These are phyloP conservation scores for Sylvia borin DNA, from an alignment of 2,797 vertebrate species.

Conservation along the genomic window DNA sequence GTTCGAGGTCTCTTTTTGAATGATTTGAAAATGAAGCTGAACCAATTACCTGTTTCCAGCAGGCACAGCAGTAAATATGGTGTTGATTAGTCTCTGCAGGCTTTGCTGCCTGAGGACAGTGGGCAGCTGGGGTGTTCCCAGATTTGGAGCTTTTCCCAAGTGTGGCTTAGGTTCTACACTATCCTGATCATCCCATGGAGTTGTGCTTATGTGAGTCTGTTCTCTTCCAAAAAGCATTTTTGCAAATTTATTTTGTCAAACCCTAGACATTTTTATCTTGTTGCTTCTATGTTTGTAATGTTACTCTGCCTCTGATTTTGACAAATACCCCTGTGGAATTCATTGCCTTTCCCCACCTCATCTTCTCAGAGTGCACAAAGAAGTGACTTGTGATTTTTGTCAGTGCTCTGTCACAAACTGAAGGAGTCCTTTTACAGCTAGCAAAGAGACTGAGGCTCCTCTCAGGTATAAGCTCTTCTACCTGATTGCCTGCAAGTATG, in stretches of 20 bases:
- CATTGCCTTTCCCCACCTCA: not conserved
- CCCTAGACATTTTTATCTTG: not conserved
- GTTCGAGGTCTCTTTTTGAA: not conserved
- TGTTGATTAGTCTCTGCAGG: conserved; percentile 13
- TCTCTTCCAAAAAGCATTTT: not conserved
- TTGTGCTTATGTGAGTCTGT: not conserved
- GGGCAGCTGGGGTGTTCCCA: not conserved
- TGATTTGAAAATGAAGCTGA: conserved; percentile 37
- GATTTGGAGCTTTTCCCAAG: not conserved
- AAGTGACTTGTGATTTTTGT: not conserved
- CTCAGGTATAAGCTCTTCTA: not conserved
- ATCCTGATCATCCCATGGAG: not conserved
- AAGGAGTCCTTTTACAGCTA: not conserved
- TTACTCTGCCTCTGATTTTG: not conserved
- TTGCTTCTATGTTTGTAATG: not conserved
- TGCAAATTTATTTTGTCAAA: not conserved
- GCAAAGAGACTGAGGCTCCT: not conserved
- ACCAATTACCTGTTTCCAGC: conserved; percentile 33
- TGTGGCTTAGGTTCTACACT: not conserved
- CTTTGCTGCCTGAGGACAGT: not conserved
- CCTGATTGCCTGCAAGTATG: not conserved
- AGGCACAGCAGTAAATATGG: not conserved
- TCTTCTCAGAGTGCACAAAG: not conserved
- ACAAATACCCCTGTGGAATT: not conserved
- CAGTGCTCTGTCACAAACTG: not conserved